Evolutionary conservation across 2,797 vertebrate genomes (phyloP).

Genomic region (Chloroceryle amazona): DNA sequence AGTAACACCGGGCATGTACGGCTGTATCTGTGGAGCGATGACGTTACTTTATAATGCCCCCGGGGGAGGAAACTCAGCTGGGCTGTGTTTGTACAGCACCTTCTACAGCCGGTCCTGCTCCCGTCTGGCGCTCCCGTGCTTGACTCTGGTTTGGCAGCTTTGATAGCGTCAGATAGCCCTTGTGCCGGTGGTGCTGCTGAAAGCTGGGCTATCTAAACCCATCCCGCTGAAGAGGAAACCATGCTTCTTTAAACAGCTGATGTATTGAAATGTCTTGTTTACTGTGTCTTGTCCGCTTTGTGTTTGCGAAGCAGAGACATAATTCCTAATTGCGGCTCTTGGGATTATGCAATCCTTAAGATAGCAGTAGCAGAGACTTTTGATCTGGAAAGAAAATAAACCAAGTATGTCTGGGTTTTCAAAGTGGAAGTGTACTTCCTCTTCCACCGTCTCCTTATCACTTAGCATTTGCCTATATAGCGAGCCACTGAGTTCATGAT

Average conservation of each 20-base stretch:
- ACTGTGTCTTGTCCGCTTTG: not conserved
- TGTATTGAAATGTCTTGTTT: not conserved
- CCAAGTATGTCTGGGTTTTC: not conserved
- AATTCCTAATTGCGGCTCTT: not conserved
- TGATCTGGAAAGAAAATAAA: conserved; percentile 36
- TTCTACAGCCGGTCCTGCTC: not conserved
- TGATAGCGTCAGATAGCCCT: not conserved
- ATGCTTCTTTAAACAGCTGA: not conserved
- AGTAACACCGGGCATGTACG: not conserved
- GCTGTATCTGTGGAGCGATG: not conserved
- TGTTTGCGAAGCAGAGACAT: not conserved
- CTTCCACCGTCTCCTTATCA: not conserved
- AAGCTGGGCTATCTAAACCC: not conserved
- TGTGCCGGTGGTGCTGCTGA: fast-evolving
- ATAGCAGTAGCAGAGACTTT: not conserved
- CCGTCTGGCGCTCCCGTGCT: not conserved
- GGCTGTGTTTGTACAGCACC: not conserved
- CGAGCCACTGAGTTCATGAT: not conserved
- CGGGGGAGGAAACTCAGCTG: not conserved
- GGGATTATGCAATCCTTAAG: not conserved
- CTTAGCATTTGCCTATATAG: not conserved
- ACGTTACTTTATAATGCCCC: not conserved
- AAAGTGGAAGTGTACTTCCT: not conserved
- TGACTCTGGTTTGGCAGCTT: not conserved
- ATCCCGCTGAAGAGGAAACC: not conserved